These are phyloP conservation scores for Zaprionus africanus DNA, from an alignment of 1,140 invertebrate species.

Conservation along the genomic window DNA sequence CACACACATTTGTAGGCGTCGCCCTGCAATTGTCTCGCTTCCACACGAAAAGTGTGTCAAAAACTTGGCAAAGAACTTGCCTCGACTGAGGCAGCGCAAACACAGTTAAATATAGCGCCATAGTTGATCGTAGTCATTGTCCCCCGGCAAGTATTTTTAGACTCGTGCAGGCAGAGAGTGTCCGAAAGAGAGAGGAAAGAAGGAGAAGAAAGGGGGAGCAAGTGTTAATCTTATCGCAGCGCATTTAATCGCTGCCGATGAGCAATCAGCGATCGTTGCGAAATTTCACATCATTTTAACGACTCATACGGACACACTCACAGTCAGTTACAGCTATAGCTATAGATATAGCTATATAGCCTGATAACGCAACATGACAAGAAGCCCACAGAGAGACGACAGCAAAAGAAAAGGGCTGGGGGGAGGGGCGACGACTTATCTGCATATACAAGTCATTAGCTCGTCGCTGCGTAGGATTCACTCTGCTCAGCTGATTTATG, in stretches of 20 bases:
- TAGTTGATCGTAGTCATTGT: constrained; percentile 16
- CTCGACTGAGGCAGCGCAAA: constrained; percentile 25
- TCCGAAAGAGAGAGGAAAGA: background rate
- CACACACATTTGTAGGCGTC: constrained; percentile 57
- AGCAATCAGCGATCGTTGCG: constrained; percentile 49
- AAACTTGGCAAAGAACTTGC: constrained; percentile 64
- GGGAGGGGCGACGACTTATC: background rate
- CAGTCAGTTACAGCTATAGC: background rate
- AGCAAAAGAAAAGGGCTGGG: background rate
- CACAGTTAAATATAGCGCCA: constrained; percentile 17
- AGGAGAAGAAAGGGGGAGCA: background rate
- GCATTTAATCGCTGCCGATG: constrained; percentile 30
- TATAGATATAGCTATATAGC: background rate
- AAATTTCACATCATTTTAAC: constrained; percentile 48
- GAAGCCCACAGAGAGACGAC: background rate
- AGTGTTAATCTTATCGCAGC: constrained; percentile 36
- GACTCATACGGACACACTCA: constrained; percentile 23
- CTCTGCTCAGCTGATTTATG: constrained; percentile 47
- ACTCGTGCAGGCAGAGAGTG: background rate
- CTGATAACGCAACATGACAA: background rate
- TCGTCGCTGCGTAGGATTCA: constrained; percentile 38
- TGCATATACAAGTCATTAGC: constrained; percentile 45
- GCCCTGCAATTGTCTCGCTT: constrained; percentile 37
- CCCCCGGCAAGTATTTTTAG: constrained; percentile 12
- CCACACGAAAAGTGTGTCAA: constrained; percentile 61